A percentile compares a stretch with the other conserved stretches of the same genome.
These are phyloP conservation scores for Caenorhabditis plicata DNA, from an alignment of 2,888 invertebrate genomes.

Conservation along the genomic window DNA sequence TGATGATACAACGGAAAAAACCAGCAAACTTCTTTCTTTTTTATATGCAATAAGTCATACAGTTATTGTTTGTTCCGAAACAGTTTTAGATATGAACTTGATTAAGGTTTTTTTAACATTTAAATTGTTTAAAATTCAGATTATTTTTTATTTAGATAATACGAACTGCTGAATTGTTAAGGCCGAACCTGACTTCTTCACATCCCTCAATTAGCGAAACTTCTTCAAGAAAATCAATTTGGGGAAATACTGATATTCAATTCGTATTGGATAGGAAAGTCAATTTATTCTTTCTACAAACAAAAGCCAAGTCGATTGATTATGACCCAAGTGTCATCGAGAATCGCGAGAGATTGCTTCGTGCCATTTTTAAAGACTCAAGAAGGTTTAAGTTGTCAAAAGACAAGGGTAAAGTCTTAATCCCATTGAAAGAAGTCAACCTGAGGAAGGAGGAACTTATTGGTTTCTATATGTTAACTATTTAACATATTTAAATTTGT, in stretches of 20 bases:
- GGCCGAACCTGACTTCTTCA: slow-evolving; percentile 26
- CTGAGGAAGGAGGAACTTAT: slow-evolving; percentile 16
- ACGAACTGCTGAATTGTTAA: slow-evolving; percentile 30
- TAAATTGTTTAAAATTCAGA: background rate
- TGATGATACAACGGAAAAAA: slow-evolving; percentile 12
- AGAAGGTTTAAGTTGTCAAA: slow-evolving; percentile 21
- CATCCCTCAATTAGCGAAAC: too few relatives aligned
- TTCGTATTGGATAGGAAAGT: background rate
- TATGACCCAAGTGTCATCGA: slow-evolving; percentile 20
- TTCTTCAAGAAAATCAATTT: slow-evolving; percentile 44
- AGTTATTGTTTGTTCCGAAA: slow-evolving; percentile 84
- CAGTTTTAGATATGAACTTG: slow-evolving; percentile 76
- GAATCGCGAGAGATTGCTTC: slow-evolving; percentile 29
- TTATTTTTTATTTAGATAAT: slow-evolving; percentile 12
- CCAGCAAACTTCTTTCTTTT: slow-evolving; percentile 79
- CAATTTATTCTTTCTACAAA: slow-evolving; percentile 50
- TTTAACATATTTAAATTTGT: too few relatives aligned
- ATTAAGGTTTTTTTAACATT: slow-evolving; percentile 64
- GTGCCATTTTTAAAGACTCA: slow-evolving; percentile 22
- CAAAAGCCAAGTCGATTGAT: slow-evolving; percentile 43
- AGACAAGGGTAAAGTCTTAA: slow-evolving; percentile 7
- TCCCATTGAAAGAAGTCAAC: slow-evolving; percentile 30
- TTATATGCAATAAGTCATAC: slow-evolving; percentile 87
- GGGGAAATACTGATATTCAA: slow-evolving; percentile 13
- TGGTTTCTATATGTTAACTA: background rate